These are phyloP conservation scores for Liposcelis brunnea DNA, from an alignment of 2,888 invertebrate species.

Conservation along the genomic window DNA sequence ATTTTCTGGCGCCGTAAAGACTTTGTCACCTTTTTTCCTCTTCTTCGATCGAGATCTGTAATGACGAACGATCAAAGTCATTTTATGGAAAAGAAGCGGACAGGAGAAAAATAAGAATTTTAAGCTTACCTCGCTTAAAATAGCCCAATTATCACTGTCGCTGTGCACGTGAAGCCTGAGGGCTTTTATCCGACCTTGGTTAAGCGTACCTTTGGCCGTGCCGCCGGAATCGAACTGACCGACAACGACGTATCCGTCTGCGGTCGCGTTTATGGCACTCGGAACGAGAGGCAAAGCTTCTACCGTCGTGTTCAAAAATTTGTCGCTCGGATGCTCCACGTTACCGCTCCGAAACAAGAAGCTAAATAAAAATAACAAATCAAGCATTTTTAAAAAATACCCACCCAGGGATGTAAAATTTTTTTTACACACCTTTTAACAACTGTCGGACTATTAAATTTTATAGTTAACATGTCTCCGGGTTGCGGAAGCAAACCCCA, in stretches of 20 bases:
- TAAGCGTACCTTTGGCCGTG: constrained; percentile 52
- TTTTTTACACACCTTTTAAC: constrained; percentile 41
- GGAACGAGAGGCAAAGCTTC: constrained; percentile 35
- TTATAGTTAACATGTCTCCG: constrained; percentile 64
- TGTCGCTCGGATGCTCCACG: constrained; percentile 73
- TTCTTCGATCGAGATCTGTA: no score
- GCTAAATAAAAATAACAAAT: constrained; percentile 31
- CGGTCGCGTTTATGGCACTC: constrained; percentile 33
- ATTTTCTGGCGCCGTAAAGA: no score
- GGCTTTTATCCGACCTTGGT: constrained; percentile 47
- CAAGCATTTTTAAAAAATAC: not conserved
- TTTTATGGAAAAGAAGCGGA: no score
- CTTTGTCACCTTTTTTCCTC: no score
- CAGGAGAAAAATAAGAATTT: no score
- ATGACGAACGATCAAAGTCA: no score
- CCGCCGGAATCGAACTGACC: constrained; percentile 69
- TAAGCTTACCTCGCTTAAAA: constrained; percentile 70
- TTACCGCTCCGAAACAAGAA: constrained; percentile 78
- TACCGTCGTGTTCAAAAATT: constrained; percentile 70
- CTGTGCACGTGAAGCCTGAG: constrained; percentile 62
- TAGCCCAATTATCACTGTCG: constrained; percentile 75
- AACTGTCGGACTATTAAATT: constrained; percentile 52
- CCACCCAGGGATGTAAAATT: not conserved
- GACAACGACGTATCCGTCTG: constrained; percentile 49
- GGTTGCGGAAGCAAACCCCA: constrained; percentile 78